A percentile compares a stretch with the other conserved stretches of the same genome.
Conservation (phyloP, 2,797 vertebrate genomes). For the Momotus momota region DNA sequence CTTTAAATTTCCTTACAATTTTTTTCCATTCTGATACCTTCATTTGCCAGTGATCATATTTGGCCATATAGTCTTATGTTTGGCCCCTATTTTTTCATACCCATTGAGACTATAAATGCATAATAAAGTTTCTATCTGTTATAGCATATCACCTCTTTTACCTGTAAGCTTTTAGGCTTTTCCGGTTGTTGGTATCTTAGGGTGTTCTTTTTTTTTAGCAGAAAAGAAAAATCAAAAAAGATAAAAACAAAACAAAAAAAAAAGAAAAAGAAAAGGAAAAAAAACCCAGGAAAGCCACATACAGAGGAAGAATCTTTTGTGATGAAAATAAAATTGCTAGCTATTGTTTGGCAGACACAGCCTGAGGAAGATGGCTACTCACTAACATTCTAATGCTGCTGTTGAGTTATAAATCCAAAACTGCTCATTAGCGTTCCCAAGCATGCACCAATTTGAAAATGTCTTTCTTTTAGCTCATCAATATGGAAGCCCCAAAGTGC, state of each 20-base stretch:
- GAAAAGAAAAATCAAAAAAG: background rate
- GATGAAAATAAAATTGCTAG: slow-evolving; percentile 1
- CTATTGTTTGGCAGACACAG: background rate
- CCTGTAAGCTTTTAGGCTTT: background rate
- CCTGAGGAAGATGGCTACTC: background rate
- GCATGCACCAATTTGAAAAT: slow-evolving; percentile 48
- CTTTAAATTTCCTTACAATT: background rate
- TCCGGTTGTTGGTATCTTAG: background rate
- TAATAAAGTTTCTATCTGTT: background rate
- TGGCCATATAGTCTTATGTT: background rate
- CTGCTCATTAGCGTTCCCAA: slow-evolving; percentile 52
- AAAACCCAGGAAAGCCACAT: background rate
- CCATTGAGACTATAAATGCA: background rate
- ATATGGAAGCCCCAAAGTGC: slow-evolving; percentile 8
- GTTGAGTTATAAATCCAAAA: slow-evolving; percentile 22
- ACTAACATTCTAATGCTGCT: background rate
- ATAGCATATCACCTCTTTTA: background rate
- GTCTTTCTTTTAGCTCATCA: background rate
- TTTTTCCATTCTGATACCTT: background rate
- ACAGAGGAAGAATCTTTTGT: background rate
- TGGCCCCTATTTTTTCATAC: background rate
- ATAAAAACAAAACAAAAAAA: accelerated
- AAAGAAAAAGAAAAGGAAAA: no score
- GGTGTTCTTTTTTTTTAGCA: background rate
- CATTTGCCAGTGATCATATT: background rate